Evolutionary conservation across 2,888 invertebrate species (phyloP), one percentile per base, ranked within the genome.

Genomic region (Eupsilia transversa): DNA sequence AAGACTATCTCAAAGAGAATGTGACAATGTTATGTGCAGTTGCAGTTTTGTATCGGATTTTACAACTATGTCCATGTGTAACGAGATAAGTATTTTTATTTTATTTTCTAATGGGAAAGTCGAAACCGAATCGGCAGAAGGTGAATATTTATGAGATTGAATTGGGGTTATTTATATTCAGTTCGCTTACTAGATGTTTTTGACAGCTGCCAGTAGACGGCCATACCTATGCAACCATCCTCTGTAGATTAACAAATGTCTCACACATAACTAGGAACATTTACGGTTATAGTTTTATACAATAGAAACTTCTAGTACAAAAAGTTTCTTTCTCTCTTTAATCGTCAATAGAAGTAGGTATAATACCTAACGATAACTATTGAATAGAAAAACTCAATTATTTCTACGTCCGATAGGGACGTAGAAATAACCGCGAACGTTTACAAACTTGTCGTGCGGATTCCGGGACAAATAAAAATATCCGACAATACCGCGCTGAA

Each of bases 391-490:
- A 75, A 67, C 46, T 81, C 49, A 76, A 63, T 75, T 27, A 76
- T 65, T 70, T 57, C 52, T n/a, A 71, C 56, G 57, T 66, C 56
- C 23, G 33, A 27, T 41, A 68, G 71, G 30, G 46, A 79, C 41
- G 66, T 54, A 41, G 69, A 83, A 79, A 80, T 74, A 66, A 67
- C 77, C 59, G 57, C 71, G n/a, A 74, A 68, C 75, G 82, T 79
- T 88, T 82, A 81, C 85, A 82, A 85, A 77, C 74, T 82, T 84
- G 67, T 74, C 82, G 77, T 79, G 80, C 81, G 79, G 83, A 85
- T 81, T 84, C 78, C 80, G 76, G 77, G 72, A 82, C 80, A 80
- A 86, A 88, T 88, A 87, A 83, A 87, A 88, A 88, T 85, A 84
- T 86, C 74, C 72, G 70, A 75, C 70, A 64, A 74, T 43, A 17